These are phyloP conservation scores for Pantherophis vulpinus DNA, from an alignment of 2,797 vertebrate species.

Conservation along the genomic window DNA sequence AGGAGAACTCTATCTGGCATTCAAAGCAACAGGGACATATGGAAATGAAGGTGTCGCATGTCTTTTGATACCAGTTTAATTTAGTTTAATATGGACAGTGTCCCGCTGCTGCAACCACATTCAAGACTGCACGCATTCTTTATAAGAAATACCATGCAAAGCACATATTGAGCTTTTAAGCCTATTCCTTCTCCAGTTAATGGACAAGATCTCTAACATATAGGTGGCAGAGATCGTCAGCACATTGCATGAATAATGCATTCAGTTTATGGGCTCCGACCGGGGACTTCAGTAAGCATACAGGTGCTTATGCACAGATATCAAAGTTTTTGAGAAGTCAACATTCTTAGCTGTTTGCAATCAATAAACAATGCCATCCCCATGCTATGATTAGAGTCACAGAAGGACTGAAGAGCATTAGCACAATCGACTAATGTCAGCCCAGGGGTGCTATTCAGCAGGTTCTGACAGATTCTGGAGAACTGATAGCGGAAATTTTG, in stretches of 20 bases:
- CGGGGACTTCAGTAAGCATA: constrained; percentile 5
- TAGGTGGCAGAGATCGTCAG: constrained; percentile 36
- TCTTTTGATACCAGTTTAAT: neutral
- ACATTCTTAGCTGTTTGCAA: neutral
- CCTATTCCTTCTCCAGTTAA: constrained; percentile 41
- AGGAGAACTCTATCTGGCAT: neutral
- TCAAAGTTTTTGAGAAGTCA: constrained; percentile 22
- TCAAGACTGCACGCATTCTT: constrained; percentile 47
- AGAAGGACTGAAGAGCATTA: neutral
- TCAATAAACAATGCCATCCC: neutral
- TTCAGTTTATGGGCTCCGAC: constrained; percentile 32
- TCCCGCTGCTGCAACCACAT: neutral
- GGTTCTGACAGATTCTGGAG: too few species aligned
- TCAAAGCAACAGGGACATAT: neutral
- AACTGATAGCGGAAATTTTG: too few species aligned
- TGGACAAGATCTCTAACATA: constrained; percentile 2
- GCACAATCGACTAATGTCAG: neutral
- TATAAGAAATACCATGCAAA: constrained; percentile 53
- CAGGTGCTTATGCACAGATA: constrained; percentile 32
- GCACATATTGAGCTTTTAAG: constrained; percentile 42
- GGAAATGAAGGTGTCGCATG: neutral
- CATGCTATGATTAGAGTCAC: neutral
- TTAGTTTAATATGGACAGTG: neutral
- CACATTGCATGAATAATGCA: constrained; percentile 48
- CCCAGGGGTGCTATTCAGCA: too few species aligned